A percentile compares a stretch with the other conserved stretches of the same genome.
These are phyloP conservation scores for Clanis bilineata DNA, from an alignment of 2,888 invertebrate genomes.

Conservation along the genomic window DNA sequence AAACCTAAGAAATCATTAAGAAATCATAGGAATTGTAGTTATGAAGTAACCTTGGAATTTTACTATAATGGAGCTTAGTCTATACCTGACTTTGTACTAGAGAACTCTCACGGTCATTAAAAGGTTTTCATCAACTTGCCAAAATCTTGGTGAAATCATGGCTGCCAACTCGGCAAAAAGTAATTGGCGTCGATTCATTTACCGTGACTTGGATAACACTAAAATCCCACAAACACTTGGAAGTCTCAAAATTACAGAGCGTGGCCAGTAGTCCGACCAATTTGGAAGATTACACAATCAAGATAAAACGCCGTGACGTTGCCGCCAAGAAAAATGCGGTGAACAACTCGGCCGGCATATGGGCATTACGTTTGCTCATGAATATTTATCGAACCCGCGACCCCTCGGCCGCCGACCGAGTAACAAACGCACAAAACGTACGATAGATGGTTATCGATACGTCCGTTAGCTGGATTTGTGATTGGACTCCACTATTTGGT, in stretches of 20 bases:
- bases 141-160: background rate
- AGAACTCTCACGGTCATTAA: too few relatives aligned
- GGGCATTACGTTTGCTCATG: conserved; percentile 53
- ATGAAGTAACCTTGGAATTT: too few relatives aligned
- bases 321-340: conserved; percentile 19
- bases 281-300: conserved; percentile 17
- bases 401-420: conserved; percentile 31
- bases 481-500: conserved; percentile 13
- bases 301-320: conserved; percentile 15
- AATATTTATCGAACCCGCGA: conserved; percentile 46
- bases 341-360: conserved; percentile 42
- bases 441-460: conserved; percentile 24
- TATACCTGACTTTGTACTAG: too few relatives aligned
- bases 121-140: too few relatives aligned
- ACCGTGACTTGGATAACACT: background rate
- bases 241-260: background rate
- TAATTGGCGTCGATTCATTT: background rate
- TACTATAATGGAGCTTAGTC: too few relatives aligned
- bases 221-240: conserved; percentile 1
- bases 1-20: too few relatives aligned
- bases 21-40: too few relatives aligned
- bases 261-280: conserved; percentile 8
- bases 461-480: conserved; percentile 15
- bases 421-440: conserved; percentile 41
- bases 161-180: background rate